Conservation (phyloP, 2,113 vertebrate genomes). For the Bufo gargarizans region DNA sequence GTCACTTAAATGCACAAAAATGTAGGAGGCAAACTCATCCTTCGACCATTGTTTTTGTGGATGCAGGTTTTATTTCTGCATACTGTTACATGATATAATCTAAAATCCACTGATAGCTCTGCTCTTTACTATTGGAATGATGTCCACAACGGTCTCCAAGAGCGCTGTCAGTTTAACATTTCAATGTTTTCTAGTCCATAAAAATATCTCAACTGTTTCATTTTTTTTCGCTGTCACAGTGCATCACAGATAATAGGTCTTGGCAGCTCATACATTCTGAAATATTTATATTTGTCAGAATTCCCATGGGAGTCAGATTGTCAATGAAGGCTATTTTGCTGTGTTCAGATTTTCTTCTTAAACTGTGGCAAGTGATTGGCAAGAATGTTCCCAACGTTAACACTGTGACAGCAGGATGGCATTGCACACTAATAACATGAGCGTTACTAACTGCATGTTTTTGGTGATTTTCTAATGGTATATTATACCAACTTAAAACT, state of each 20-base stretch:
- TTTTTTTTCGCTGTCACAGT: slow-evolving; percentile 20
- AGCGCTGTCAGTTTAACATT: neutral
- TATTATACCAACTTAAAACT: neutral
- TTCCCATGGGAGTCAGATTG: slow-evolving; percentile 22
- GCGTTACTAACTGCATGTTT: neutral
- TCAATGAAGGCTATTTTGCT: slow-evolving; percentile 25
- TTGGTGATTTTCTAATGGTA: neutral
- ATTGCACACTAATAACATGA: neutral
- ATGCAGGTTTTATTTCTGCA: too few relatives aligned
- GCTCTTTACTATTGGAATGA: neutral
- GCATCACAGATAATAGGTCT: slow-evolving; percentile 38
- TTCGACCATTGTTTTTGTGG: too few relatives aligned
- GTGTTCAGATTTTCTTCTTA: slow-evolving; percentile 13
- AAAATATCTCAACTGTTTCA: slow-evolving; percentile 20
- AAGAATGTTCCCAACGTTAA: neutral
- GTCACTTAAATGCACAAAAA: too few relatives aligned
- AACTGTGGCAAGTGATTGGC: slow-evolving; percentile 35
- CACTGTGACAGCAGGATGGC: neutral
- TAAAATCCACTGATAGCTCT: neutral
- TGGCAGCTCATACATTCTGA: slow-evolving; percentile 43
- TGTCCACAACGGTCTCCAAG: neutral
- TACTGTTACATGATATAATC: too few relatives aligned
- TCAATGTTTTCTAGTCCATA: neutral
- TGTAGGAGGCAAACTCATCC: too few relatives aligned
- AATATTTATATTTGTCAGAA: slow-evolving; percentile 48